Percentiles rank a stretch among this genome's conserved stretches.
Evolutionary conservation across 2,888 invertebrate species (phyloP).

Genomic region (Tetheella fluctuosa): DNA sequence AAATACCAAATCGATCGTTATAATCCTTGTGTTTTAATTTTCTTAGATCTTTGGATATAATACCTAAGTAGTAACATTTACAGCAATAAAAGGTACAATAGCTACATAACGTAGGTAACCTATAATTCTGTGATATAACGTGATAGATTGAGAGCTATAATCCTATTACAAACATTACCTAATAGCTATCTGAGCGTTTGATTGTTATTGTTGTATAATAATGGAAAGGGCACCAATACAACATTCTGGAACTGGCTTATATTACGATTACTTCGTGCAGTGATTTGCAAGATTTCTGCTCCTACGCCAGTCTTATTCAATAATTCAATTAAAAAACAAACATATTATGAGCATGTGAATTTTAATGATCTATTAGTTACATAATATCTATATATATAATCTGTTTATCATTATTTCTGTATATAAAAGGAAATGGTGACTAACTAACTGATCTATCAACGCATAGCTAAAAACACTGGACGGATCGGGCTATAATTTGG

Average conservation of each 20-base stretch:
- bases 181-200: conserved; percentile 19
- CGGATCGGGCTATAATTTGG: too few species aligned
- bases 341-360: too few species aligned
- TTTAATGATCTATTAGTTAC: too few species aligned
- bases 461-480: too few species aligned
- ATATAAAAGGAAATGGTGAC: too few species aligned
- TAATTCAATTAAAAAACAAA: background rate
- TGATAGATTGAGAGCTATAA: conserved; percentile 24
- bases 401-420: too few species aligned
- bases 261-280: conserved; percentile 2
- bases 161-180: conserved; percentile 27
- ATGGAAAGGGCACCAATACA: conserved; percentile 30
- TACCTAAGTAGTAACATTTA: too few species aligned
- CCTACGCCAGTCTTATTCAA: background rate
- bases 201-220: conserved; percentile 37
- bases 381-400: too few species aligned
- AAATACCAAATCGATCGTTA: too few species aligned
- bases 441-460: too few species aligned
- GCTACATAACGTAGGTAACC: background rate
- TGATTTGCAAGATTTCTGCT: background rate
- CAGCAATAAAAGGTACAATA: background rate
- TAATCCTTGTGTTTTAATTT: too few species aligned
- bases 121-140: conserved; percentile 25
- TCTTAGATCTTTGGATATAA: too few species aligned
- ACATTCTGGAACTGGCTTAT: background rate